Base-by-base conservation (phyloP, 2,113 vertebrate species). In the Pyrgilauda ruficollis region DNA sequence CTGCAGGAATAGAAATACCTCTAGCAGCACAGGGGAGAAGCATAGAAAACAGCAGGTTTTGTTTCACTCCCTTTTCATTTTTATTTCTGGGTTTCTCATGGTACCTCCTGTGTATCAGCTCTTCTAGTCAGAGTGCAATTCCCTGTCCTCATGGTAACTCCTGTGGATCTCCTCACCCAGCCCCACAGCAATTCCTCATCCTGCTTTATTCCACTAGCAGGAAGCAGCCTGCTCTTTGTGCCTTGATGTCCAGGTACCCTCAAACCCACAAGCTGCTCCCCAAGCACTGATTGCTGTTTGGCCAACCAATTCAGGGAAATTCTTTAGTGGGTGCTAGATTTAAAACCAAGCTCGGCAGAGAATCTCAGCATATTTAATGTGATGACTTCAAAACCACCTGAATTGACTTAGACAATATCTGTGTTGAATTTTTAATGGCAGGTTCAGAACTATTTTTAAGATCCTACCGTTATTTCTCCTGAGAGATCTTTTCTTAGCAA, bases 401-500 rank as follows among this genome's bases (percentile, higher is more conserved):
- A 63, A 76, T 84, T 80, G 89, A 84, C 84, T 93, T 58, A 73
- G 81, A 46, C 78, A 93, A 73, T 80, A 89, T 73, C 89, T 35
- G 49, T 93, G 91, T 85, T 94, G 91, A 95, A 93, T 95, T 93
- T 94, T 96, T 94, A 96, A 95, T 96, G 75, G 46, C 41, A 84
- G 67, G 49, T 92, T 95, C 76, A 79, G 69, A 95, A 89, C 91
- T 96, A 94, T 95, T 92, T 95, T 95, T 97, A 88, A 84, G 92
- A 84, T 59, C 82, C 66, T 82, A 47, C 87, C 69, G 82, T 87
- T 95, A 86, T 91, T 90, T 87, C 93, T 96, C 91, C 50, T 52
- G 94, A 97, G 92, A 95, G 53, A 85, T 83, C 92, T 96, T 95
- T 97, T 93, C 95, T 88, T 86, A 90, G 78, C 83, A 93, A 82